Evolutionary conservation across 2,113 vertebrate genomes (phyloP), one percentile per base, ranked within the genome.

Genomic region (Probosciger aterrimus): DNA sequence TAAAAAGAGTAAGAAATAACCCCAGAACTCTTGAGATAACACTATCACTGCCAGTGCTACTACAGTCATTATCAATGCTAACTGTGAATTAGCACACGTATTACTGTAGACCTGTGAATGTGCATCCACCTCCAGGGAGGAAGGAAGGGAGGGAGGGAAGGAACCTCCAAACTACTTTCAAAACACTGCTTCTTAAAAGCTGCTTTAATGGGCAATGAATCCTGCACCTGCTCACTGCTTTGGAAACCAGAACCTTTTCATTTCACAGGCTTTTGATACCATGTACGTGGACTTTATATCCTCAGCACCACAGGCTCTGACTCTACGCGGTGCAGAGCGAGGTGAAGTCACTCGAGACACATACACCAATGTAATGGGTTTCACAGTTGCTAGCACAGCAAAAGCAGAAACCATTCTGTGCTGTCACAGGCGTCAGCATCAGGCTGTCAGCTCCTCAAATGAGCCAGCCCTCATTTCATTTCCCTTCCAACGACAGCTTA

Each of bases 11-110:
- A 23, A 86, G 92, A 93, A 86, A 75, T 67, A 82, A 75, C 20
- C 41, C 23, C 15, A 50, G 30, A 92, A 92, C 83, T 78, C 33
- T 89, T 95, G 39, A 91, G 82, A 73, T 96, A 96, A 95, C 19
- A 20, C 52, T 82, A 60, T 55, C 86, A 37, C 46, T 86, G 69
- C 78, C 85, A 95, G n/a, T 49, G 82, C 73, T 95, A 83, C 90
- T 87, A 77, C 53, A 73, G 65, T 97, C 84, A 86, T 95, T 95
- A 97, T 75, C 71, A 90, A 57, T 5, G n/a, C 70, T 89, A 97
- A 97, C 47, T 96, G 71, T 84, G 77, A 94, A 97, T 96, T 91
- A 97, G 90, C 59, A 20, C 63, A 75, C 68, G 73, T 41, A 70
- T 91, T 93, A 75, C 50, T 31, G 55, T 49, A 63, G 63, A 90